A percentile compares a stretch with the other conserved stretches of the same genome.
Conservation (phyloP, 2,888 invertebrate species). For the Rapana venosa region DNA sequence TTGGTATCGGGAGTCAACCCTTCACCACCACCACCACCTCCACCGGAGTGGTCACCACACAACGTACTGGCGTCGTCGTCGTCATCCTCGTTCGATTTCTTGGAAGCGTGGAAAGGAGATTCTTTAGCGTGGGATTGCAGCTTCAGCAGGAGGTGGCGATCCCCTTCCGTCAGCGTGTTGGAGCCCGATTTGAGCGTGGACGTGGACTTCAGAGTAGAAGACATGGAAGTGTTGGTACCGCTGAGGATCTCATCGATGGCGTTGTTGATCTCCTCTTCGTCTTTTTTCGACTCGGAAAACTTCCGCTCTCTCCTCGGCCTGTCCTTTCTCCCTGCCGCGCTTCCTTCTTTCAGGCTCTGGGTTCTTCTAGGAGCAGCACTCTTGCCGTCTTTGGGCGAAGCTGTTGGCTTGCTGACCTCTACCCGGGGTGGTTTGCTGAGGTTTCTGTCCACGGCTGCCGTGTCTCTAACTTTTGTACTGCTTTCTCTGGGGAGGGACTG, state of each 20-base stretch:
- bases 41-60: slow-evolving; percentile 50
- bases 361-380: slow-evolving; percentile 10
- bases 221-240: slow-evolving; percentile 59
- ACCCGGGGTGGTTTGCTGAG: background rate
- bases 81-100: slow-evolving; percentile 48
- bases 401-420: background rate
- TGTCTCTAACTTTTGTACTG: background rate
- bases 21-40: slow-evolving; percentile 28
- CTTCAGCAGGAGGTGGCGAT: slow-evolving; percentile 59
- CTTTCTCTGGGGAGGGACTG: background rate
- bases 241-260: slow-evolving; percentile 75
- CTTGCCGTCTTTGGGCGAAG: background rate
- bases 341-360: slow-evolving; percentile 39
- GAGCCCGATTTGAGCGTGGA: slow-evolving; percentile 51
- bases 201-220: slow-evolving; percentile 58
- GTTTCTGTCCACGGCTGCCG: background rate
- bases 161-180: slow-evolving; percentile 67
- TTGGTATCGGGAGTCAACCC: slow-evolving; percentile 48
- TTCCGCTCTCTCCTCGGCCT: slow-evolving; percentile 57
- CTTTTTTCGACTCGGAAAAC: slow-evolving; percentile 63
- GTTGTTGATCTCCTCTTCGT: slow-evolving; percentile 65
- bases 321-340: background rate
- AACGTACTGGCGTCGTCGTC: slow-evolving; percentile 51
- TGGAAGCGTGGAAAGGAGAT: slow-evolving; percentile 67
- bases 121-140: slow-evolving; percentile 57